Evolutionary conservation across 2,888 invertebrate genomes (phyloP), one percentile per base, ranked within the genome.

Genomic region (Calliopum simillimum): DNA sequence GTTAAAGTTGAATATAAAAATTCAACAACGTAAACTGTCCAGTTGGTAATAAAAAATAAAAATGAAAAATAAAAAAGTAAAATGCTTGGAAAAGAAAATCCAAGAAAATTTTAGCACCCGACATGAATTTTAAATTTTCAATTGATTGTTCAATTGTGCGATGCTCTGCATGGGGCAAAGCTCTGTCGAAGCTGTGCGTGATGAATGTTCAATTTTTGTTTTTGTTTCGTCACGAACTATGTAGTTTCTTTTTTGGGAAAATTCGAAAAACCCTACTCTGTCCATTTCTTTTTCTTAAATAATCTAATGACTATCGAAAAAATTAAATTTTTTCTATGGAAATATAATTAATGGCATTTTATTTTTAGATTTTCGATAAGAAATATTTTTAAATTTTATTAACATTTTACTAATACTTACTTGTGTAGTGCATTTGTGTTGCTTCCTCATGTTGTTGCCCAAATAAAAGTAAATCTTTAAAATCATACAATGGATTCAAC

Each of bases 81-180:
- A 41, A 64, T n/a, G n/a, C n/a, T 25, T 41, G 14, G 19, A 14
- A 55, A 11, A 66, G 21, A 13, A 68, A 44, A 59, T 51, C 62
- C 53, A 44, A 47, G 23, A 21, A 58, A 21, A 62, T 64, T 59
- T 44, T 41, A 58, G 69, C 19, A 69, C 58, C 44, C 69, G 69
- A 71, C 59, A 61, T 67, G 73, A 73, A 69, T 73, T 71, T 71
- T 68, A 69, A 73, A 69, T 62, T 64, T 59, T 63, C 63, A 66
- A 69, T 69, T 71, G 73, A 73, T 73, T 73, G 71, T 71, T 47
- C 64, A 66, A 53, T 55, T 66, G 71, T 59, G 16, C 59, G 47
- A 51, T 58, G 49, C 49, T 14, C 49, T 49, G 49, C 49, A 16
- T 49, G 49, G 16, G 49, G n/a, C 49, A 49, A 49, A 49, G 19